Conservation (phyloP, 35 echinoderm and acorn worm genomes). For the Hemicentrotus pulcherrimus region DNA sequence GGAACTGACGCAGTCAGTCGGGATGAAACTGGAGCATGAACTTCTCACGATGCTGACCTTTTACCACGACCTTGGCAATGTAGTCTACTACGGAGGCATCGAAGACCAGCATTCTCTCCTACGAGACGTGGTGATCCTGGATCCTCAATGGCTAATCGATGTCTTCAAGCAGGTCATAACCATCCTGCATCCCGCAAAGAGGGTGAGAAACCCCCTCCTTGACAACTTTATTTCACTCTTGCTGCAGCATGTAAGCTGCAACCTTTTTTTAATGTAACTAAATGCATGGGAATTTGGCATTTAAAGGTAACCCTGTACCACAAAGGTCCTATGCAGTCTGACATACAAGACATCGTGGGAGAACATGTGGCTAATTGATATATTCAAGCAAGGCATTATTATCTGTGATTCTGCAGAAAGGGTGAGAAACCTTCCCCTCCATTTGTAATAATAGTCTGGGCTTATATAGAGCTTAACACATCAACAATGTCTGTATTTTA, state of each 20-base stretch:
- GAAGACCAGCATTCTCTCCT: neutral
- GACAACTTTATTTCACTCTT: no score
- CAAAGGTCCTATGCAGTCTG: neutral
- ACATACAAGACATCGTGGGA: no score
- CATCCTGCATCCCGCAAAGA: conserved; percentile 14
- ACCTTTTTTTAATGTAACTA: no score
- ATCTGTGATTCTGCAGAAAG: neutral
- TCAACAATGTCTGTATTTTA: no score
- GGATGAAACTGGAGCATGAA: conserved; percentile 11
- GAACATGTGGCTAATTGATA: conserved; percentile 59
- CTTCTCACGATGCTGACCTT: conserved; percentile 55
- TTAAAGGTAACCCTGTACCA: no score
- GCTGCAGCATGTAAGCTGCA: no score
- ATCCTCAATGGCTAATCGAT: conserved; percentile 72
- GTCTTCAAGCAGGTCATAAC: conserved; percentile 69
- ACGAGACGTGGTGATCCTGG: conserved; percentile 57
- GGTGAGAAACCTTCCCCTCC: no score
- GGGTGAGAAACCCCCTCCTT: neutral
- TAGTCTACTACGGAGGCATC: conserved; percentile 57
- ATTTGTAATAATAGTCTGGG: no score
- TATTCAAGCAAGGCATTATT: conserved; percentile 60
- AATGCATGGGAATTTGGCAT: no score
- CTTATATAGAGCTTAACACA: no score
- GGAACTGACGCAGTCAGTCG: neutral
- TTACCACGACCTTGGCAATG: conserved; percentile 64